Evolutionary conservation across 2,888 invertebrate species (phyloP), one percentile per base, ranked within the genome.

Genomic region (Drosophila eohydei): DNA sequence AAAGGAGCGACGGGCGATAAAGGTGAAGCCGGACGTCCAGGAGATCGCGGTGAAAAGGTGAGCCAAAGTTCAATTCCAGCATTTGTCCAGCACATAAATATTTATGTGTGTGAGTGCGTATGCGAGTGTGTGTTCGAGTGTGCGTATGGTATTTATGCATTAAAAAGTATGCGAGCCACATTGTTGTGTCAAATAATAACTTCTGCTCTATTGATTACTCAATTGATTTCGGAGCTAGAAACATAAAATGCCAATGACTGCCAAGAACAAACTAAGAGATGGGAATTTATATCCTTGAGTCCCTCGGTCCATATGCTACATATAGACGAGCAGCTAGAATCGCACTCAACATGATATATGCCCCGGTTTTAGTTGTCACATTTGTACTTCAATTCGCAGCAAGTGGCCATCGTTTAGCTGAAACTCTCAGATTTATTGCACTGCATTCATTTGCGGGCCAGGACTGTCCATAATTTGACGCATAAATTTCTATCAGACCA

Each of bases 41-140:
- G 96, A n/a, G 95, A 96, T 89, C 93, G 95, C 74, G 96, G 97
- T 73, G 96, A 96, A 83, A 95, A 96, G 91, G 97, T 95, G 92
- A 94, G 94, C 93, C 77, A 78, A 71, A 71, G 88, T 64, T 62
- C 85, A 81, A 80, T 52, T 50, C 36, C 43, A 57, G 41, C 30
- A 56, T 51, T 62, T 68, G 44, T 64, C 26, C 63, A 60, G 56
- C 63, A 73, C 74, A 71, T 70, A 69, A 54, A 21, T 46, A n/a
- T 32, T 32, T 57, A n/a, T 52, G 30, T 36, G 16, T 34, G 60
- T 46, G 36, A 51, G 66, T 54, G 32, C 26, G 57, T 44, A 14
- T 52, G 60, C 52, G 40, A 44, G 36, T 46, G 43, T n/a, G 50
- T 58, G 62, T 65, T n/a, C n/a, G 56, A 34, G 16, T 75, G 65